Percentiles rank a stretch among this genome's conserved stretches.
Conservation (phyloP, 2,888 invertebrate species). For the Calephelis perditalis region DNA sequence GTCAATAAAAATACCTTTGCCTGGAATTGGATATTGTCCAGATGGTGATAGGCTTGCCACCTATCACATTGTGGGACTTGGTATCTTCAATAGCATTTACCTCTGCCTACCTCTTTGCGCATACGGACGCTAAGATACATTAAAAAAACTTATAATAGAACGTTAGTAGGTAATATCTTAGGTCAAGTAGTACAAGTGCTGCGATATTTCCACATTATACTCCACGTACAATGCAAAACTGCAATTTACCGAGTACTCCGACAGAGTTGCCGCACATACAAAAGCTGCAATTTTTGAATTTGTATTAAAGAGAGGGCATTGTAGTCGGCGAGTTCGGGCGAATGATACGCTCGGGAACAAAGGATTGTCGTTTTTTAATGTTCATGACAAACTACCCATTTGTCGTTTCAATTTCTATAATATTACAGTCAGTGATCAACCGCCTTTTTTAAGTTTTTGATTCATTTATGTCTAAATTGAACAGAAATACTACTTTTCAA, state of each 20-base stretch:
- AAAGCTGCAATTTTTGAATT: slow-evolving; percentile 11
- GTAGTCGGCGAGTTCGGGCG: slow-evolving; percentile 1
- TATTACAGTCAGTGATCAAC: neutral
- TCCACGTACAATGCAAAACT: neutral
- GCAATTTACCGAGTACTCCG: neutral
- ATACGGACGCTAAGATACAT: too few relatives aligned
- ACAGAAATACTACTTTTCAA: too few relatives aligned
- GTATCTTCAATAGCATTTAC: too few relatives aligned
- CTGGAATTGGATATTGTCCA: too few relatives aligned
- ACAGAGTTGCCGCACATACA: neutral
- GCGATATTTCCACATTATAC: neutral
- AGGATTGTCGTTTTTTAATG: neutral
- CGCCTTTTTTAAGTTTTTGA: too few relatives aligned
- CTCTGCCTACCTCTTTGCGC: too few relatives aligned
- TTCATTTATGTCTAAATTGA: too few relatives aligned
- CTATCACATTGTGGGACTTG: too few relatives aligned
- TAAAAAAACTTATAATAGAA: too few relatives aligned
- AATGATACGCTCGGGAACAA: neutral
- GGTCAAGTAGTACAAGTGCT: neutral
- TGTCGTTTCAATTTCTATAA: neutral
- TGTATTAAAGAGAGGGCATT: slow-evolving; percentile 2
- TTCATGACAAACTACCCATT: neutral
- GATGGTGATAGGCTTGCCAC: too few relatives aligned
- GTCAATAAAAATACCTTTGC: too few relatives aligned
- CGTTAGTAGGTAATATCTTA: too few relatives aligned